phyloP scores from a whole-genome alignment of 2,797 vertebrate species.

The Pagetopsis macropterus region DNA sequence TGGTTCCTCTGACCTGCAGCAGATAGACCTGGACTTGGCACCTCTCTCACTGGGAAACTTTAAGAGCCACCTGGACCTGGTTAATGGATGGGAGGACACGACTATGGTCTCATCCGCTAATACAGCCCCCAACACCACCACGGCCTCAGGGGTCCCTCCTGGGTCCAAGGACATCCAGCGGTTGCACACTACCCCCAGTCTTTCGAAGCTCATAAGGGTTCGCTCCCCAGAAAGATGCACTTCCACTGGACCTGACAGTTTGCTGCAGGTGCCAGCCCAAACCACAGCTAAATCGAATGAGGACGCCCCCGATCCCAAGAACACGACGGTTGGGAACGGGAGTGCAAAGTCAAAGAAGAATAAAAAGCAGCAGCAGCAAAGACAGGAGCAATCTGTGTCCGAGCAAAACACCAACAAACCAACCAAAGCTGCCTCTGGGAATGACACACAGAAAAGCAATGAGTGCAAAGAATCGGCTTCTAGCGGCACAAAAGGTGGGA shows the following conservation, averaged over 20 bases:
- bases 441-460: slow-evolving; percentile 72
- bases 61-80: slow-evolving; percentile 87
- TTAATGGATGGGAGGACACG: slow-evolving; percentile 84
- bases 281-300: slow-evolving; percentile 79
- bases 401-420: slow-evolving; percentile 74
- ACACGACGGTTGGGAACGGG: slow-evolving; percentile 62
- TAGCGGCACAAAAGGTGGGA: slow-evolving; percentile 68
- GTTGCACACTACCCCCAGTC: slow-evolving; percentile 89
- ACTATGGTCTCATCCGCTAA: slow-evolving; percentile 55
- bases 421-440: slow-evolving; percentile 69
- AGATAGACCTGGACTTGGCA: slow-evolving; percentile 95
- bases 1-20: slow-evolving; percentile 91
- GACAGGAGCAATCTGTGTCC: slow-evolving; percentile 65
- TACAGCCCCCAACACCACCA: slow-evolving; percentile 38
- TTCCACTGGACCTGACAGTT: slow-evolving; percentile 67
- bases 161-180: slow-evolving; percentile 88
- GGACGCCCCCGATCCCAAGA: slow-evolving; percentile 77
- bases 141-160: slow-evolving; percentile 52
- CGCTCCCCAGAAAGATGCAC: slow-evolving; percentile 89
- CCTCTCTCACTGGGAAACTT: slow-evolving; percentile 92
- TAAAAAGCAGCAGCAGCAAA: slow-evolving; percentile 89
- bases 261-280: slow-evolving; percentile 72
- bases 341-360: slow-evolving; percentile 87
- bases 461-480: slow-evolving; percentile 72
- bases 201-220: slow-evolving; percentile 94